Evolutionary conservation across 1,140 invertebrate genomes (phyloP).

Genomic region (Ceratoteleas bidentatus): DNA sequence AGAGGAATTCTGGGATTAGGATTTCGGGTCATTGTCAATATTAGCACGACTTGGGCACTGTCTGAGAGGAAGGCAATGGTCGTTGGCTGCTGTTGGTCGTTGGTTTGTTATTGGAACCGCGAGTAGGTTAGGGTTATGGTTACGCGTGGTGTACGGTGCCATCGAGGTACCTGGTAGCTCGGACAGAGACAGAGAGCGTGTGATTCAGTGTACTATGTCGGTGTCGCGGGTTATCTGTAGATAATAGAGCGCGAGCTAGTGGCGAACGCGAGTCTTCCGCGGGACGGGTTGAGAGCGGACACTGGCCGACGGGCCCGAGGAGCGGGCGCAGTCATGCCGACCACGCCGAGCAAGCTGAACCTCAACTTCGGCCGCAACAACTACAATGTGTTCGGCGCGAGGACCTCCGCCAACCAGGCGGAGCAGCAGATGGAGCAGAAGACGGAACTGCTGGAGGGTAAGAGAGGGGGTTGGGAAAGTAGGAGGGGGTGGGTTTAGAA

Average conservation of each 20-base stretch:
- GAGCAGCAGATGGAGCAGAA: conserved; percentile 79
- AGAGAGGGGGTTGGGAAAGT: too few relatives aligned
- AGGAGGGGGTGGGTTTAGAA: too few relatives aligned
- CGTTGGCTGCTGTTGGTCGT: too few relatives aligned
- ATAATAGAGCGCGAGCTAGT: conserved; percentile 31
- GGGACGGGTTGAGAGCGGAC: background rate
- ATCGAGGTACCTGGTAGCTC: conserved; percentile 6
- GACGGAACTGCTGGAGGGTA: conserved; percentile 80
- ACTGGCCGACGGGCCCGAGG: background rate
- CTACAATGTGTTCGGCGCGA: conserved; percentile 78
- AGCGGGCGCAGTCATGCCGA: conserved; percentile 70
- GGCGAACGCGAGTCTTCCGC: conserved; percentile 39
- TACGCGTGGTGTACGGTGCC: conserved; percentile 29
- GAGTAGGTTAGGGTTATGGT: too few relatives aligned
- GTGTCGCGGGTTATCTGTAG: conserved; percentile 45
- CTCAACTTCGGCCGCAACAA: conserved; percentile 78
- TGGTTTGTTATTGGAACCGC: too few relatives aligned
- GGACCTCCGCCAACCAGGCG: conserved; percentile 61
- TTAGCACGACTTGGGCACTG: too few relatives aligned
- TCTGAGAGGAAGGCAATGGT: too few relatives aligned
- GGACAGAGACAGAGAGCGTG: conserved; percentile 23
- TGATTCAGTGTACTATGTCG: conserved; percentile 43
- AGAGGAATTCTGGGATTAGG: too few relatives aligned
- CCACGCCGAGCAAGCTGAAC: conserved; percentile 78
- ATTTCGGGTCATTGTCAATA: too few relatives aligned